Evolutionary conservation across 64 coral and sea anemone genomes (phyloP).

Genomic region (Pocillopora verrucosa): DNA sequence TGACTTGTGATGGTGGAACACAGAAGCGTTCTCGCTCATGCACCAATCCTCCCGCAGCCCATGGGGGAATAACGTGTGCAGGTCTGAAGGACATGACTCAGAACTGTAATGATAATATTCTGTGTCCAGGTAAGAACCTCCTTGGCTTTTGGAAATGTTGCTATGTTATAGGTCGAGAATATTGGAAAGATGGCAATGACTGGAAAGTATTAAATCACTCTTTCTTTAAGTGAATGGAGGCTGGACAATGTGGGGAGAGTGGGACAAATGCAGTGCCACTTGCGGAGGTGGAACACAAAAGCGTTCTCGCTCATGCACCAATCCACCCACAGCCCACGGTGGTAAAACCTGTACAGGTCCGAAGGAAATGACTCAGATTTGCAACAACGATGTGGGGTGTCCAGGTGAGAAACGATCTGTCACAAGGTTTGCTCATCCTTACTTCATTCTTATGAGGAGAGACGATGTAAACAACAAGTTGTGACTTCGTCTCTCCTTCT

Average conservation of each 20-base stretch:
- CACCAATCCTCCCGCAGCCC: background rate
- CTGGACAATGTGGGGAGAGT: constrained; percentile 1
- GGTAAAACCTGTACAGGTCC: background rate
- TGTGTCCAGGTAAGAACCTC: background rate
- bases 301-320: constrained; percentile 11
- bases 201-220: background rate
- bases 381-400: background rate
- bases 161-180: background rate
- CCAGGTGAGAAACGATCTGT: too few relatives aligned
- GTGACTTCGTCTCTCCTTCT: too few relatives aligned
- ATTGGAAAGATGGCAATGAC: background rate
- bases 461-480: too few relatives aligned
- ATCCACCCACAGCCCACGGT: background rate
- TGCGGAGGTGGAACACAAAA: constrained; percentile 11
- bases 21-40: background rate
- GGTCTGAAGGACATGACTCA: background rate
- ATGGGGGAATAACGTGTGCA: background rate
- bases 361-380: background rate
- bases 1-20: background rate
- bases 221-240: background rate
- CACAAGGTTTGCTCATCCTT: too few relatives aligned
- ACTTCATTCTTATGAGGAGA: too few relatives aligned
- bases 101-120: background rate
- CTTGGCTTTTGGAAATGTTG: too few relatives aligned
- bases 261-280: constrained; percentile 2